A percentile compares a stretch with the other conserved stretches of the same genome.
Conservation (phyloP, 1,140 invertebrate genomes). For the Drosophila sturtevanti region DNA sequence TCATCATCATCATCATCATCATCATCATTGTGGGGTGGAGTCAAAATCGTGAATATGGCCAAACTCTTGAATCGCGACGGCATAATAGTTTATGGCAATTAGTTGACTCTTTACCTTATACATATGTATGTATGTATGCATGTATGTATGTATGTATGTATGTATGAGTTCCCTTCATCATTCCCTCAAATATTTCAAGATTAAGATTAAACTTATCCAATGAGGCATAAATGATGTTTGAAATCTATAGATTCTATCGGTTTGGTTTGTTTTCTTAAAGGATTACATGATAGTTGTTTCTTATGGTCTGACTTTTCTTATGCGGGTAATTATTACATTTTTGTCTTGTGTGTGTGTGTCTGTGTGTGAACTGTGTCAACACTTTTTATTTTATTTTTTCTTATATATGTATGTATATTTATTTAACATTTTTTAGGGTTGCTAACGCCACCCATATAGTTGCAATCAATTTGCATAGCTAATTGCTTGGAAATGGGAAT, state of each 20-base stretch:
- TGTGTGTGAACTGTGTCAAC: constrained; percentile 46
- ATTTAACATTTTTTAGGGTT: too few species aligned
- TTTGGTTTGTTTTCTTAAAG: constrained; percentile 52
- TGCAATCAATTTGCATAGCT: constrained; percentile 69
- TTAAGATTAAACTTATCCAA: constrained; percentile 47
- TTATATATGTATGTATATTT: too few species aligned
- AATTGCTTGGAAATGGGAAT: constrained; percentile 56
- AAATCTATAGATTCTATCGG: constrained; percentile 23
- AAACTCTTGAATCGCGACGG: constrained; percentile 30
- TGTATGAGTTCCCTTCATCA: too few species aligned
- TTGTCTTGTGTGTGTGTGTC: too few species aligned
- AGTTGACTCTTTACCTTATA: constrained; percentile 9
- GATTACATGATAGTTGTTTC: constrained; percentile 52
- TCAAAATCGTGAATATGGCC: constrained; percentile 18
- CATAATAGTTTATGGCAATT: not conserved
- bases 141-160: too few species aligned
- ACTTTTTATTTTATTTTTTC: not conserved
- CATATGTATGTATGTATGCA: too few species aligned
- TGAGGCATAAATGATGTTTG: constrained; percentile 45
- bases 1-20: not conserved
- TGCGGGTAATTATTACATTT: constrained; percentile 70
- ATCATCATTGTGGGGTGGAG: not conserved
- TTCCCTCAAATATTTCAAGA: constrained; percentile 24
- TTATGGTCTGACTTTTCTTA: constrained; percentile 3
- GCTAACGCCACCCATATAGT: too few species aligned